Conservation (phyloP, 1,140 invertebrate genomes). For the Trinorchestia longiramus region DNA sequence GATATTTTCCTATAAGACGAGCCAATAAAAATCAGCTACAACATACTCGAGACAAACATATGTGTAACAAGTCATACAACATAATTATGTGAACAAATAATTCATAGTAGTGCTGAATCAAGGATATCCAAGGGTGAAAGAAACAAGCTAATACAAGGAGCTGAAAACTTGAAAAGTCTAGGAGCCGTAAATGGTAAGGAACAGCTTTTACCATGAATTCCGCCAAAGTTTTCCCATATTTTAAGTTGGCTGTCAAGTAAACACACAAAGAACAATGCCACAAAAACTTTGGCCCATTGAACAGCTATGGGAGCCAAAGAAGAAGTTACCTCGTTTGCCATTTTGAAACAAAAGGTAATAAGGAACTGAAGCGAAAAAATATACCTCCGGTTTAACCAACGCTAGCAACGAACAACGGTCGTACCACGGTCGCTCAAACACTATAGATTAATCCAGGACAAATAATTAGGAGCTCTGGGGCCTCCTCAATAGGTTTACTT, state of each 20-base stretch:
- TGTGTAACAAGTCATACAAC: background rate
- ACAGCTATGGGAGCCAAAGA: conserved; percentile 33
- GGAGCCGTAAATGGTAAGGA: background rate
- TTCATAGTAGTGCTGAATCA: background rate
- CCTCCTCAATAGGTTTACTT: background rate
- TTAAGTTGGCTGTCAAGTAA: background rate
- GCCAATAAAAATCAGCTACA: background rate
- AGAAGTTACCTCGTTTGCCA: conserved; percentile 48
- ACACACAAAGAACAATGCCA: conserved; percentile 28
- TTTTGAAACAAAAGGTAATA: conserved; percentile 42
- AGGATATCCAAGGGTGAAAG: background rate
- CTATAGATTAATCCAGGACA: background rate
- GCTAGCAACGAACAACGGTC: background rate
- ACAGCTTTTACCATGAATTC: background rate
- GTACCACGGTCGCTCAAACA: background rate
- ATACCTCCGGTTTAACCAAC: background rate
- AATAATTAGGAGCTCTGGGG: background rate
- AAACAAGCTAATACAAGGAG: background rate
- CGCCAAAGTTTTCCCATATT: background rate
- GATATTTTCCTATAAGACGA: background rate
- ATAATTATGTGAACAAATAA: background rate
- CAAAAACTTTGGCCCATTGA: conserved; percentile 40
- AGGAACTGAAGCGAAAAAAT: background rate
- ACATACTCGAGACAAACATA: background rate
- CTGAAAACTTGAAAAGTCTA: background rate